Evolutionary conservation across 35 echinoderm and acorn worm genomes (phyloP).

Genomic region (Acanthaster planci): DNA sequence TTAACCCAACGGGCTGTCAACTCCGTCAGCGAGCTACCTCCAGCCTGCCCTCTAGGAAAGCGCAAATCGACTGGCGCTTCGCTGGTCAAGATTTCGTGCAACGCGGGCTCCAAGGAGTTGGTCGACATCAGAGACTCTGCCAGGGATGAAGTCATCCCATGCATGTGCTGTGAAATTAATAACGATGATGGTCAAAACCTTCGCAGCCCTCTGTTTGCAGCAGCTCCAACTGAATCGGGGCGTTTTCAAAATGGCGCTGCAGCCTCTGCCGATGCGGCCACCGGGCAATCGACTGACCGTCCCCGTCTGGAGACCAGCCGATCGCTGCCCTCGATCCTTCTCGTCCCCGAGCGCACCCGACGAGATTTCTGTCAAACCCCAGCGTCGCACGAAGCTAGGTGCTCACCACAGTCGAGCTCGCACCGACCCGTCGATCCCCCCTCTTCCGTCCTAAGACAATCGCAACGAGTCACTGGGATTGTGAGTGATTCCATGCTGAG

Average conservation of each 20-base stretch:
- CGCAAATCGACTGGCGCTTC: neutral
- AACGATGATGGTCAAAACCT: too few relatives aligned
- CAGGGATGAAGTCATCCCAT: neutral
- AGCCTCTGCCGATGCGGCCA: neutral
- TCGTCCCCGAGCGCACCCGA: neutral
- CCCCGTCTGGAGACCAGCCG: neutral
- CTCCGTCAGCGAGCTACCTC: neutral
- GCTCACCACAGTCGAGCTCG: neutral
- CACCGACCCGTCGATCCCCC: neutral
- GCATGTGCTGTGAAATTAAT: neutral
- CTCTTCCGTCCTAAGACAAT: neutral
- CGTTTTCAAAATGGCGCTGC: too few relatives aligned
- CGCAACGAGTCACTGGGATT: neutral
- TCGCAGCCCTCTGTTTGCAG: too few relatives aligned
- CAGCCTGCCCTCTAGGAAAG: neutral
- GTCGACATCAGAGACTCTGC: neutral
- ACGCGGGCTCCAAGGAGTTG: neutral
- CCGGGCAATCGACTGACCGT: neutral
- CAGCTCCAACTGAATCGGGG: too few relatives aligned
- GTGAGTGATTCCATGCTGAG: slow-evolving; percentile 14
- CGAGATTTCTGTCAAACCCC: neutral
- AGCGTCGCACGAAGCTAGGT: neutral
- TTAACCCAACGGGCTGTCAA: neutral
- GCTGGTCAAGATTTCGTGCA: neutral
- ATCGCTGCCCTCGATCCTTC: neutral